Base-by-base conservation (phyloP, 2,888 invertebrate genomes). In the Aplocera efformata region DNA sequence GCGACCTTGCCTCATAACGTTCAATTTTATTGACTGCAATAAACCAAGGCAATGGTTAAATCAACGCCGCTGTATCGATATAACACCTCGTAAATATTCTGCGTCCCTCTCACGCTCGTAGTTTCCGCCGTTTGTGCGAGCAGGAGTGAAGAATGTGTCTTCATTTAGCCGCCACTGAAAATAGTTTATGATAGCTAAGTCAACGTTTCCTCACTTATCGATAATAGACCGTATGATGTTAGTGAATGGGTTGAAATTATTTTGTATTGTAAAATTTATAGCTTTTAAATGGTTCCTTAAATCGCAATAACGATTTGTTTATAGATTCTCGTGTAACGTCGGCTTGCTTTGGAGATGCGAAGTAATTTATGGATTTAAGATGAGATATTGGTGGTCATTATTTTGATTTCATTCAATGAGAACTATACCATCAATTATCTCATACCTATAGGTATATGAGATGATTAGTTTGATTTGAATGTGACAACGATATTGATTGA, bases 231-330 rank as follows among this genome's bases (percentile, higher is more conserved):
- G 56, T 80, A 68, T 56, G 0, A 0, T 1, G 1, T 22, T 6
- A 1, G 1, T 0, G 0, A 23, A 70, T 65, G 34, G 46, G 68
- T 58, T 50, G 39, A 23, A 42, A 61, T 65, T 69, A 5, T 41
- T 6, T 32, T 66, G 59, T 32, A 20, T 23, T 48, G 26, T 35
- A n/a, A 56, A 63, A 67, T 83, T 85, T 84, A 85, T 88, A 72
- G 80, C 71, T 82, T 86, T 86, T 84, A 81, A 85, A 88, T 85
- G 79, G 80, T 76, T 82, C 79, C 80, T 86, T 86, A 86, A 86
- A 88, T 85, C 63, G 86, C 84, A 84, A 86, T 88, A 88, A 88
- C 78, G 76, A 86, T 86, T 85, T 88, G 84, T 88, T 88, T 83
- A 81, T 79, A 79, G 74, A 74, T 69, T 65, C 66, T 70, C 56